Evolutionary conservation across 92 coral and sea anemone species (phyloP).

Genomic region (Epizoanthus stellaris): DNA sequence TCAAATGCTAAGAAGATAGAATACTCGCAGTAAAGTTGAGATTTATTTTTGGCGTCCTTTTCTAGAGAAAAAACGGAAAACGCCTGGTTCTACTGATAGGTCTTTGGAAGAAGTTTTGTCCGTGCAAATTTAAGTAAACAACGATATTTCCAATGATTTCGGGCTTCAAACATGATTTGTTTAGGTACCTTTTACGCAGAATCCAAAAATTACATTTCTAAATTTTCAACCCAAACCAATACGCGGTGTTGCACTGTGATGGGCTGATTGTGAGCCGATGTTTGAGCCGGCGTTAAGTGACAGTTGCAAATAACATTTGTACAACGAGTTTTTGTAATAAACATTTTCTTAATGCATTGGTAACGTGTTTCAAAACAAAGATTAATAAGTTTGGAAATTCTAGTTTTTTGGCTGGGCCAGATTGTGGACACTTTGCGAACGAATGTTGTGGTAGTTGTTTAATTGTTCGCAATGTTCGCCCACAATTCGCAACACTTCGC

Average conservation of each 20-base stretch:
- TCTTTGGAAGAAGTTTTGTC: too few species aligned
- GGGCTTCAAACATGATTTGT: too few species aligned
- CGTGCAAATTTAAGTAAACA: too few species aligned
- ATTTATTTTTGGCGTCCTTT: too few species aligned
- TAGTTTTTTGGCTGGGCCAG: not conserved
- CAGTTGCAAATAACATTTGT: not conserved
- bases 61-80: too few species aligned
- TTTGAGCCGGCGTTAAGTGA: not conserved
- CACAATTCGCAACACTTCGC: not conserved
- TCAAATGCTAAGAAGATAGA: too few species aligned
- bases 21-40: too few species aligned
- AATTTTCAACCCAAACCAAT: too few species aligned
- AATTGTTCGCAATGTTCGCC: not conserved
- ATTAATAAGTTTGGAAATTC: constrained; percentile 10
- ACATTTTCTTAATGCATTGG: constrained; percentile 11
- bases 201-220: too few species aligned
- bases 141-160: too few species aligned
- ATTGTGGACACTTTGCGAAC: not conserved
- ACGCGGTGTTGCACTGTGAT: not conserved
- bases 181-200: too few species aligned
- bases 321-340: constrained; percentile 8
- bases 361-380: not conserved
- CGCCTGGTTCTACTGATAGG: too few species aligned
- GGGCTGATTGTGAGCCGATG: not conserved
- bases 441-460: not conserved